Evolutionary conservation across 2,797 vertebrate genomes (phyloP), one percentile per base, ranked within the genome.

Genomic region (Acanthiza pusilla): DNA sequence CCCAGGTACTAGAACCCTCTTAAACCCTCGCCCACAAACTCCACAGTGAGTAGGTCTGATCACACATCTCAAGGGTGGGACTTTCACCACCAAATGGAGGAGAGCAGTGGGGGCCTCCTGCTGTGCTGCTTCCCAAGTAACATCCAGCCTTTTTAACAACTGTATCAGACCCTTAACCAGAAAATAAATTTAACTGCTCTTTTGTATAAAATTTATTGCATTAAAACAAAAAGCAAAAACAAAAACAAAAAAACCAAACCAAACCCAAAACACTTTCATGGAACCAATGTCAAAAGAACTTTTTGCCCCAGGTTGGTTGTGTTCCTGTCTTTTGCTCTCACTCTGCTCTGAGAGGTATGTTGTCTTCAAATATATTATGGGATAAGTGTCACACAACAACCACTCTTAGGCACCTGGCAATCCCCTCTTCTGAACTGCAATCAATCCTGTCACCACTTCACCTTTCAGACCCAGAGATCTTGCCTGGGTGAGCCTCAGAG

Each of bases 311-410:
- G 9, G 17, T 86, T 10, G 0, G 29, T 74, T n/a, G 13, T 54
- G 2, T 45, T 43, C 18, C 25, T 7, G 1, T 43, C 17, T 55
- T 91, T 60, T 16, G 10, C 22, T 10, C 16, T 38, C 1, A 0
- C 3, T 0, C 2, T 80, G 34, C 42, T 55, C 25, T 8, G 5
- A 45, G 23, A 23, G 2, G 2, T 51, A 55, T 1, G 1, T 55
- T 83, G 53, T 55, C 75, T 85, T 74, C 60, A 73, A 85, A 55
- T 45, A 34, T 29, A 55, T 71, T 67, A 38, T 9, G 30, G 61
- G 40, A 32, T 82, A 85, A 85, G 16, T 1, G 1, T 57, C 42
- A 57, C 57, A 55, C 79, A 63, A 19, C 57, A 63, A 19, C 16
- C 19, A 83, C 26, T 43, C 40, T 70, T 63, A 58, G 9, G 45